Percentiles rank a stretch among this genome's conserved stretches.
Evolutionary conservation across 1,140 invertebrate species (phyloP).

Genomic region (Sarcophaga bullata): DNA sequence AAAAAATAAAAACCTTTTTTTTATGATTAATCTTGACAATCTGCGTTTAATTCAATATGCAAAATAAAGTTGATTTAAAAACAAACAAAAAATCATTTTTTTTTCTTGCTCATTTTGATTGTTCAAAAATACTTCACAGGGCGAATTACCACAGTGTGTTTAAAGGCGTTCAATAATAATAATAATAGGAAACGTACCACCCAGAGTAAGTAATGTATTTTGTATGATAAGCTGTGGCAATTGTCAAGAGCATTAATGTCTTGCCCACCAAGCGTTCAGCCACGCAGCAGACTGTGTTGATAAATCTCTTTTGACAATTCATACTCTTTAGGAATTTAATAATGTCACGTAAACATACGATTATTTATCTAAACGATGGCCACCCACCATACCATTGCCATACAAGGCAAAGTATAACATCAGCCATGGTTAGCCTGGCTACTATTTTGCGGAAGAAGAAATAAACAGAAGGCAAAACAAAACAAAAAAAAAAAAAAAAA

Average conservation of each 20-base stretch:
- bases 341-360: conserved; percentile 37
- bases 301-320: not conserved
- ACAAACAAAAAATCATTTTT: not conserved
- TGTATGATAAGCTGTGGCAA: not conserved
- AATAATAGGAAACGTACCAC: conserved; percentile 5
- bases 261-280: not conserved
- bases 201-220: too few relatives aligned
- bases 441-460: too few relatives aligned
- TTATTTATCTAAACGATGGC: conserved; percentile 24
- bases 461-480: too few relatives aligned
- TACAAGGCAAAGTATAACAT: too few relatives aligned
- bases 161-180: not conserved
- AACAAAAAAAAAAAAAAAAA: too few relatives aligned
- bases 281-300: not conserved
- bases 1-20: not conserved
- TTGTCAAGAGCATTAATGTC: not conserved
- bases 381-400: not conserved
- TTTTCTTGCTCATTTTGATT: not conserved
- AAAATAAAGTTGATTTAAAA: not conserved
- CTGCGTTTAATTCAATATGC: not conserved
- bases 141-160: not conserved
- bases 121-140: not conserved
- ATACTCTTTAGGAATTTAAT: conserved; percentile 24
- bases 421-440: too few relatives aligned
- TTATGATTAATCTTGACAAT: conserved; percentile 17